Percentiles rank a stretch among this genome's conserved stretches.
These are phyloP conservation scores for Spodoptera exigua DNA, from an alignment of 2,888 invertebrate genomes.

Conservation along the genomic window DNA sequence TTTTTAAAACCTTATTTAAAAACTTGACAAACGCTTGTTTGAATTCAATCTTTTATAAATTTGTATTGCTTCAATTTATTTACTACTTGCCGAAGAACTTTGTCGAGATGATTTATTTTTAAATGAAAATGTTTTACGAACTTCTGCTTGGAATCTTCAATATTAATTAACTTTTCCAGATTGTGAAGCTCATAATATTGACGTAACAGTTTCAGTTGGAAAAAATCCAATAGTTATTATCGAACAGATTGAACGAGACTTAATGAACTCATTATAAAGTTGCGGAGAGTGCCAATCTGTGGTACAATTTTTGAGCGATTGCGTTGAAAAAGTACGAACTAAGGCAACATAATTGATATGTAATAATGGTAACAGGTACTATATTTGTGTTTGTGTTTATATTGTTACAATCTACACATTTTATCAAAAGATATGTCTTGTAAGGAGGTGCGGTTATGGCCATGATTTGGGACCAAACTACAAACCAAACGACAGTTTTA, in stretches of 20 bases:
- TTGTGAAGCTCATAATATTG: constrained; percentile 37
- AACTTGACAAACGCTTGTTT: neutral
- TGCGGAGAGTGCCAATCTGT: constrained; percentile 64
- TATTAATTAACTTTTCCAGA: constrained; percentile 39
- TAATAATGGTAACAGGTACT: too few relatives aligned
- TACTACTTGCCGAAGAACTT: neutral
- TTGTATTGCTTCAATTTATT: constrained; percentile 7
- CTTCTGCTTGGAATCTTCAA: constrained; percentile 20
- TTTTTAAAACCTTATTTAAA: too few relatives aligned
- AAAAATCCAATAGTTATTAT: constrained; percentile 69
- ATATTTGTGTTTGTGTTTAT: too few relatives aligned
- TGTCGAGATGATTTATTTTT: constrained; percentile 5
- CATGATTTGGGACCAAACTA: too few relatives aligned
- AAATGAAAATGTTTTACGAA: constrained; percentile 22
- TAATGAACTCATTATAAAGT: constrained; percentile 85
- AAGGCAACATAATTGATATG: too few relatives aligned
- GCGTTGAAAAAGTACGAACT: too few relatives aligned
- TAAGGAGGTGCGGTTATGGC: too few relatives aligned
- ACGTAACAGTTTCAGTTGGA: constrained; percentile 51
- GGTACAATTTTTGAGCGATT: constrained; percentile 36
- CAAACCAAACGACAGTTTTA: too few relatives aligned
- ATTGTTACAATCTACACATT: too few relatives aligned
- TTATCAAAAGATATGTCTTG: too few relatives aligned
- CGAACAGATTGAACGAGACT: constrained; percentile 66
- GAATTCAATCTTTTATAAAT: neutral